Percentiles rank a stretch among this genome's conserved stretches.
Evolutionary conservation across 2,888 invertebrate genomes (phyloP).

Genomic region (Mythimna albipuncta): DNA sequence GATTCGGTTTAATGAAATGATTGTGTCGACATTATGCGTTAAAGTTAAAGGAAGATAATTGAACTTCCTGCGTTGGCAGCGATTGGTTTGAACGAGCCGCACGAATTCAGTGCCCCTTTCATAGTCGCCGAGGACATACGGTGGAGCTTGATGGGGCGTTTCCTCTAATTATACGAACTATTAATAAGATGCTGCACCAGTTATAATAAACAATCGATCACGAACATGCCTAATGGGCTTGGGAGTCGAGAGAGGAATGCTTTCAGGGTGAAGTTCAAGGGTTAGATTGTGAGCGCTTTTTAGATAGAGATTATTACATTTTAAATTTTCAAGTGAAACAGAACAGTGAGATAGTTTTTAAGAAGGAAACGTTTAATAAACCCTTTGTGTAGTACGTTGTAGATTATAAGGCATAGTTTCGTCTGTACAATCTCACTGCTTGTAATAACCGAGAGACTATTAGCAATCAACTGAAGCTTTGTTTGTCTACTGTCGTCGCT

Average conservation of each 20-base stretch:
- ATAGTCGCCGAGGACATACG: constrained; percentile 77
- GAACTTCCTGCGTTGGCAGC: constrained; percentile 87
- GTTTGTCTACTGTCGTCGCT: constrained; percentile 63
- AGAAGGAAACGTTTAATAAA: constrained; percentile 6
- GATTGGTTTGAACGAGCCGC: constrained; percentile 82
- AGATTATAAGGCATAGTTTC: constrained; percentile 33
- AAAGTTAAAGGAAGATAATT: constrained; percentile 89
- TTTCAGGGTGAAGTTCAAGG: constrained; percentile 63
- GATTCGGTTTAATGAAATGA: constrained; percentile 89
- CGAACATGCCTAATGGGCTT: constrained; percentile 76
- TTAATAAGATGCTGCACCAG: constrained; percentile 83
- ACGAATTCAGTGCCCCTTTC: constrained; percentile 82
- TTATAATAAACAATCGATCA: constrained; percentile 82
- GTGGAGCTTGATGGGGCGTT: constrained; percentile 85
- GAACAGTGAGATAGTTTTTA: constrained; percentile 20
- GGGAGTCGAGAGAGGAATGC: constrained; percentile 73
- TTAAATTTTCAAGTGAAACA: constrained; percentile 23
- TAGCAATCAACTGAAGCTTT: constrained; percentile 68
- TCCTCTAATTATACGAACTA: constrained; percentile 89
- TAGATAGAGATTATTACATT: constrained; percentile 37
- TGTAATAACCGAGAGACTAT: constrained; percentile 67
- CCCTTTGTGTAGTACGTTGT: constrained; percentile 12
- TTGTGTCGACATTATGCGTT: constrained; percentile 88
- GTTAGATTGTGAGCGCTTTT: constrained; percentile 36
- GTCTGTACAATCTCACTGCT: constrained; percentile 68